Percentiles rank a stretch among this genome's conserved stretches.
Evolutionary conservation across 1,140 invertebrate species (phyloP).

Genomic region (Leptopilina boulardi): DNA sequence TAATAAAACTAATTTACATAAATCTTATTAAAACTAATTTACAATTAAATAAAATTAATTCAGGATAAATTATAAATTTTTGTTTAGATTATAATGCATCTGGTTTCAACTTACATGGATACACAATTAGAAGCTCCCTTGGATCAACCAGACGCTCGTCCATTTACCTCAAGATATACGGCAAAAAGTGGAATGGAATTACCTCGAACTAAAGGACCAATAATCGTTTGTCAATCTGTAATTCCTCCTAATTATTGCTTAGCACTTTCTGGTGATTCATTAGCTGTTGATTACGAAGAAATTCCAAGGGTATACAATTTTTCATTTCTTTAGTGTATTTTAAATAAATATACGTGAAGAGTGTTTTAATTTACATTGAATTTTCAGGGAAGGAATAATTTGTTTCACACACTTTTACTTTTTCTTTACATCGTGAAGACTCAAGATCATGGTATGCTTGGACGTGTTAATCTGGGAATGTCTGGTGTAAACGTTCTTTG

Average conservation of each 20-base stretch:
- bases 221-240: constrained; percentile 78
- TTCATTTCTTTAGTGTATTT: constrained; percentile 38
- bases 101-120: constrained; percentile 89
- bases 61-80: constrained; percentile 39
- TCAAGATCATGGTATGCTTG: constrained; percentile 86
- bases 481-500: constrained; percentile 88
- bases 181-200: constrained; percentile 64
- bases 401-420: constrained; percentile 87
- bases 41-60: neutral
- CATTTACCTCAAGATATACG: constrained; percentile 81
- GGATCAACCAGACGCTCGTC: constrained; percentile 84
- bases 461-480: constrained; percentile 85
- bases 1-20: neutral
- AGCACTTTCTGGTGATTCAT: constrained; percentile 79
- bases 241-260: constrained; percentile 87
- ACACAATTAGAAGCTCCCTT: constrained; percentile 86
- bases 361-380: constrained; percentile 40
- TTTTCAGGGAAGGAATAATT: constrained; percentile 87
- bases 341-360: constrained; percentile 6
- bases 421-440: constrained; percentile 87
- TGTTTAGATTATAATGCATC: constrained; percentile 87
- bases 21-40: too few species aligned
- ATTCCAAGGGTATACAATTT: constrained; percentile 79
- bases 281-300: constrained; percentile 73
- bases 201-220: constrained; percentile 72